These are phyloP conservation scores for Eidolon helvum DNA, from an alignment of 2,113 vertebrate genomes.

Conservation along the genomic window DNA sequence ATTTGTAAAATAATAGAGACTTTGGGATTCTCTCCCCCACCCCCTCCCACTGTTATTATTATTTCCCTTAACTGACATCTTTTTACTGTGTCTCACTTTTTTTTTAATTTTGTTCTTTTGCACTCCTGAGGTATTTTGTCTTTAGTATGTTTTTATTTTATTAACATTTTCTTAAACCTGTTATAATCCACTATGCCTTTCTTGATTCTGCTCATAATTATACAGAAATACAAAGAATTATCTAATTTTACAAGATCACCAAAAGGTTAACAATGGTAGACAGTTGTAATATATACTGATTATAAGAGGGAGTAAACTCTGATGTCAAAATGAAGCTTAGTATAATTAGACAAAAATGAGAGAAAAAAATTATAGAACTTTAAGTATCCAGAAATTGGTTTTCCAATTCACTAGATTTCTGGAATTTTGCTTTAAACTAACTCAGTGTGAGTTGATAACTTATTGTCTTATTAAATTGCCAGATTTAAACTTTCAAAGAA, in stretches of 20 bases:
- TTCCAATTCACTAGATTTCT: background rate
- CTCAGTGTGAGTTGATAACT: background rate
- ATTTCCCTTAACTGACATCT: background rate
- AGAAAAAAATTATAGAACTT: background rate
- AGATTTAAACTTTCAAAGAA: background rate
- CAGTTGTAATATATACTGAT: background rate
- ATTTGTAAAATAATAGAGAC: background rate
- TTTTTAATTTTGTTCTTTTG: background rate
- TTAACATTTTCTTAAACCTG: background rate
- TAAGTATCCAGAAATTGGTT: background rate
- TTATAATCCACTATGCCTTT: background rate
- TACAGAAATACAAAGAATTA: background rate
- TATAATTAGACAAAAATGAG: background rate
- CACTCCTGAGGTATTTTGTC: background rate
- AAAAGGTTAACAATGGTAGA: background rate
- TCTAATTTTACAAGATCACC: background rate
- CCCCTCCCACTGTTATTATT: background rate
- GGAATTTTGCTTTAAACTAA: background rate
- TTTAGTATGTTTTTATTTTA: background rate
- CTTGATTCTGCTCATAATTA: background rate
- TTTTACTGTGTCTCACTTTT: background rate
- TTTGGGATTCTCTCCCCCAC: accelerated
- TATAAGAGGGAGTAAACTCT: background rate
- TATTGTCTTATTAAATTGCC: background rate
- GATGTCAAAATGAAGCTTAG: background rate